Evolutionary conservation across 2,113 vertebrate species (phyloP).

Genomic region (Mola mola): DNA sequence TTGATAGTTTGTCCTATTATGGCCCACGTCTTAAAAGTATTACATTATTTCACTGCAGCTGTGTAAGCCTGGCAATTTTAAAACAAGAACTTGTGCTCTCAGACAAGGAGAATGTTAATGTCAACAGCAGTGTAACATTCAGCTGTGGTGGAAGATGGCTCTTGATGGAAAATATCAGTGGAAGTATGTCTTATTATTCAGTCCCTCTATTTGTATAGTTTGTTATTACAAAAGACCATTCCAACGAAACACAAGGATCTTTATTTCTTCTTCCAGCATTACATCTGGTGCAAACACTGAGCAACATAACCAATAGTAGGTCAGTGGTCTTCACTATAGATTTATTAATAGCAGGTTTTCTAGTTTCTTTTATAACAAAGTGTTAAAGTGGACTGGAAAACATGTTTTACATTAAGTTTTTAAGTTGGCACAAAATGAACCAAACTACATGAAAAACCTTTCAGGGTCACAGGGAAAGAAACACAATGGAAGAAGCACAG

Average conservation of each 20-base stretch:
- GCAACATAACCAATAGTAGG: conserved; percentile 82
- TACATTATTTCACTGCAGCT: too few species aligned
- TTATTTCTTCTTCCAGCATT: conserved; percentile 81
- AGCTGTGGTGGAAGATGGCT: too few species aligned
- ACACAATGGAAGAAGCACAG: conserved; percentile 30
- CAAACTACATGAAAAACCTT: conserved; percentile 57
- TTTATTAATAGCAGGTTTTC: conserved; percentile 65
- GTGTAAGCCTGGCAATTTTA: too few species aligned
- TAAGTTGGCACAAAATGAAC: conserved; percentile 64
- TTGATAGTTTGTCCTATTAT: too few species aligned
- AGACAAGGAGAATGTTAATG: too few species aligned
- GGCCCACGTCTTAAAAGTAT: too few species aligned
- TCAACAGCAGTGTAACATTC: too few species aligned
- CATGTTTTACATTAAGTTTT: conserved; percentile 72
- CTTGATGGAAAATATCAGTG: too few species aligned
- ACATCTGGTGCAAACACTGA: conserved; percentile 86
- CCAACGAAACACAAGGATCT: conserved; percentile 72
- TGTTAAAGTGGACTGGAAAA: conserved; percentile 65
- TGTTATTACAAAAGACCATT: conserved; percentile 22
- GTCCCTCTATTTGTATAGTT: too few species aligned
- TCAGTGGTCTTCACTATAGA: conserved; percentile 74
- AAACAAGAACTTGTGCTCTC: too few species aligned
- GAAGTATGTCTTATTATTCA: too few species aligned
- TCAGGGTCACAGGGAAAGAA: conserved; percentile 33
- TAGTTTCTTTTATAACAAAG: conserved; percentile 82